These are phyloP conservation scores for Cistogaster globosa DNA, from an alignment of 2,888 invertebrate genomes.

Conservation along the genomic window DNA sequence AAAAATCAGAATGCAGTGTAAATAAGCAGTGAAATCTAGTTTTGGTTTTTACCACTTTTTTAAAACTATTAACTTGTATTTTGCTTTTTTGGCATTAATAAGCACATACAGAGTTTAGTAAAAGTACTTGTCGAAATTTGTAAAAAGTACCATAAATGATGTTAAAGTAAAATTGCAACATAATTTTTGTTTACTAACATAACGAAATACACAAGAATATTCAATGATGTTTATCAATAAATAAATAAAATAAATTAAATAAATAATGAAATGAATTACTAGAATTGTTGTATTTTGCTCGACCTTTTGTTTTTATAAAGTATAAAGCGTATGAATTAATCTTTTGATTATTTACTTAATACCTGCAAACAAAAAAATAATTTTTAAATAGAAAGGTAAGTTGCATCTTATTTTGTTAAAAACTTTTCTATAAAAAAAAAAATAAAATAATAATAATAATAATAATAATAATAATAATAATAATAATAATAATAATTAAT, in stretches of 20 bases:
- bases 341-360: too few relatives aligned
- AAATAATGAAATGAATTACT: too few relatives aligned
- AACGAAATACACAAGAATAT: background rate
- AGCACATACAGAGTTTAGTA: conserved; percentile 1
- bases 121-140: conserved; percentile 28
- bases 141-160: conserved; percentile 20
- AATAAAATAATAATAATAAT: too few relatives aligned
- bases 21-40: conserved; percentile 65
- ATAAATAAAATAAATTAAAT: too few relatives aligned
- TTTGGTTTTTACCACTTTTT: conserved; percentile 31
- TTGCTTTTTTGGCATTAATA: conserved; percentile 38
- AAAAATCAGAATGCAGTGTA: conserved; percentile 33
- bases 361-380: too few relatives aligned
- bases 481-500: too few relatives aligned
- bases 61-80: conserved; percentile 56
- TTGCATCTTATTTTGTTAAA: background rate
- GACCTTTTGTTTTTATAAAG: too few relatives aligned
- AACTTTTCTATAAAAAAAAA: too few relatives aligned
- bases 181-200: conserved; percentile 20
- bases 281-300: too few relatives aligned
- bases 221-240: background rate
- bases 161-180: conserved; percentile 21
- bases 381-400: too few relatives aligned
- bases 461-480: too few relatives aligned
- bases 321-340: too few relatives aligned